Evolutionary conservation across 2,888 invertebrate genomes (phyloP), one percentile per base, ranked within the genome.

Genomic region (Brachyptera risi): DNA sequence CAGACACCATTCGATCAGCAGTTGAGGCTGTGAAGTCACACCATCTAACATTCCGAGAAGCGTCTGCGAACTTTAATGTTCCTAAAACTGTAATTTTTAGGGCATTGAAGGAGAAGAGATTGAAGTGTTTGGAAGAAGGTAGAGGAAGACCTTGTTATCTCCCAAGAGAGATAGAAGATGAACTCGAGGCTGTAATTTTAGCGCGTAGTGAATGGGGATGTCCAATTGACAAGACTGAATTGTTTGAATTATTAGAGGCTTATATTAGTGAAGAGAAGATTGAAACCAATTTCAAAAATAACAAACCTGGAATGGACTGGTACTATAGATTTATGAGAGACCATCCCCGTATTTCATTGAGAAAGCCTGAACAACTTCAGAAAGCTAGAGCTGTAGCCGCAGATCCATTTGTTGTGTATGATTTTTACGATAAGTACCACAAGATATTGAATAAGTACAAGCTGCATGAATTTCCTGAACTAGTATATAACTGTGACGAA

Each of bases 401-500:
- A 31, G 51, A 59, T 24, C 37, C 38, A 2, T 50, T 59, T 31
- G 50, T 38, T 23, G 42, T 59, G 13, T 24, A 35, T 35, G 35
- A 35, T 47, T 47, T 47, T 51, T 59, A 37, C 31, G 31, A 31
- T 11, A 59, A 38, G 19, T 49, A 37, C 11, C 51, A 49, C 17
- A 27, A 7, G 27, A 26, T 19, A 13, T 21, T 35, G 2, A 13
- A 49, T 13, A 37, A 50, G 11, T 37, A 50, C 19, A 9, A 54
- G 2, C 23, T 59, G 42, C 23, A 31, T 21, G 38, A 51, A 15
- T 15, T n/a, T 23, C 37, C 50, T 13, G 24, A 13, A 17, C 40
- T 59, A n/a, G n/a, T 59, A 17, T 59, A 37, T 19, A 59, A 59
- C 27, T 35, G 50, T 38, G 42, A 59, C n/a, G 38, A 54, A 24